Evolutionary conservation across 2,113 vertebrate genomes (phyloP), one percentile per base, ranked within the genome.

Genomic region (Nibea coibor): DNA sequence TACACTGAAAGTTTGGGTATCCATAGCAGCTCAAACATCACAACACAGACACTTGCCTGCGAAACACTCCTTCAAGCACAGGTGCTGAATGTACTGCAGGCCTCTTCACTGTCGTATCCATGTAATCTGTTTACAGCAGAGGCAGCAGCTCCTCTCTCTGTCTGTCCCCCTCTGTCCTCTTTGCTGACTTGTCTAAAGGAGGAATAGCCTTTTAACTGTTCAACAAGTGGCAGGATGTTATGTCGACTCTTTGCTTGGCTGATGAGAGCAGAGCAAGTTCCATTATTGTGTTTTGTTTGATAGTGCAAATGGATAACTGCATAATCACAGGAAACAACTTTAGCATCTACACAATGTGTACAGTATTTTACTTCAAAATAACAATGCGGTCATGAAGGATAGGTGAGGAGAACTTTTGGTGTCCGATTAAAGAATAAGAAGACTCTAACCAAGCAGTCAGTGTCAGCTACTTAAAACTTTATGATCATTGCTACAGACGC

Each of bases 21-120:
- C 89, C 80, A 82, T 75, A 59, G 82, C 85, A 91, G 72, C 89
- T 75, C 62, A 75, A 67, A 87, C 74, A 72, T 80, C 61, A 76
- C 64, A 80, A 59, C 64, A 17, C 66, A 75, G 45, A 76, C 81
- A 81, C 81, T 14, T 78, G 50, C 62, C n/a, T 66, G 87, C 19
- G 75, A 80, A 84, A 80, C 78, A 61, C 58, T 64, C 53, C 74
- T 67, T 78, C 72, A 47, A 70, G 66, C 43, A 1, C 78, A 83
- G 85, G 84, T 87, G 84, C 43, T 78, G 84, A 72, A 87, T 57
- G 80, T 72, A 45, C 35, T 1, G 61, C 50, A 31, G 3, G 65
- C 26, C 70, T 88, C 77, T 68, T 75, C 78, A 2, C 43, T 53
- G 31, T 19, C 45, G 80, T 57, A 3, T 82, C 71, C 51, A 47